Evolutionary conservation across 2,113 vertebrate species (phyloP), one percentile per base, ranked within the genome.

Genomic region (Sebastes fasciatus): DNA sequence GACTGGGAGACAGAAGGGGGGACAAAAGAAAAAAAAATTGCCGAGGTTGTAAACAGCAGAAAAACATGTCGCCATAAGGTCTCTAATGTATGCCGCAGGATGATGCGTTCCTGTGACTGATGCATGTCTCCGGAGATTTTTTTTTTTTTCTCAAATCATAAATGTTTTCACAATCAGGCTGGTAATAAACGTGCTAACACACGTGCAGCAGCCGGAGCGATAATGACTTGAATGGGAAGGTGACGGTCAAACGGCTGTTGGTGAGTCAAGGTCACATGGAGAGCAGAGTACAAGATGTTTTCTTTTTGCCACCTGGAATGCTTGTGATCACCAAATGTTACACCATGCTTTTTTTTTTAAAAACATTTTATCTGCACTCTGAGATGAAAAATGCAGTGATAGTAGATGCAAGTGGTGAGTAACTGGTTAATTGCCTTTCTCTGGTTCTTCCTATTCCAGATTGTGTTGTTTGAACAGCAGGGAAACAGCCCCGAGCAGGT

Each of bases 111-210:
- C 82, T 88, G 75, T 86, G 86, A 90, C 83, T 88, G 83, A 92
- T 82, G 60, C 84, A 64, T 73, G 77, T 86, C 86, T 65, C 83
- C 10, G 8, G 62, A 74, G 77, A 63, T 51, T 46, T 17, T 63
- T 74, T 76, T 75, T 71, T 77, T 76, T 91, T 89, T 87, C 84
- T 77, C 88, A 85, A 82, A 80, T 90, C 84, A 90, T 91, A 87
- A 91, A 92, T 94, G 82, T 89, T 87, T 92, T 88, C 57, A 58
- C 87, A 91, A 92, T 92, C 45, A 86, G 77, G 42, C 52, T 14
- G 60, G 34, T 77, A 69, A 82, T 82, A 79, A 82, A 90, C 2
- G 71, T 80, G 82, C 65, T 66, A 73, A 85, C 79, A 84, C 83
- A 82, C 81, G 81, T 77, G 86, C 70, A 49, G 48, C 51, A 13